Evolutionary conservation across 2,888 invertebrate species (phyloP), one percentile per base, ranked within the genome.

Genomic region (Chydorus sphaericus): DNA sequence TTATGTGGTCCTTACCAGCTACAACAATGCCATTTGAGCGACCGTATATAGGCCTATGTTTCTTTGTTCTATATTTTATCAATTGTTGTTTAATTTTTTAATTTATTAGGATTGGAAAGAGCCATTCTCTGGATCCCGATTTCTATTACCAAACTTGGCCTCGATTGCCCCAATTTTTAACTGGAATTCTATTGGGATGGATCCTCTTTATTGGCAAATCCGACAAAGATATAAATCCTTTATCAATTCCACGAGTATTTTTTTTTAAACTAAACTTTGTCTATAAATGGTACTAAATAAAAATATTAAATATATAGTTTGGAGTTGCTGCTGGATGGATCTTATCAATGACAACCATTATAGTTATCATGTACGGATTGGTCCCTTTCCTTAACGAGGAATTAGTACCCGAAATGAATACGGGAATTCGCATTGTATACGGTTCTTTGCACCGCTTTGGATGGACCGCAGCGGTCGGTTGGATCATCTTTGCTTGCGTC

Each of bases 121-220:
- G n/a, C n/a, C n/a, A n/a, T n/a, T n/a, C n/a, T n/a, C n/a, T n/a
- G n/a, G n/a, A 87, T 68, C 85, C 86, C 52, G 80, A 83, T 61
- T 71, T 87, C 7, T 87, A 87, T 67, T 85, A 86, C 69, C 87
- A 87, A 64, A 87, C 87, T 10, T 87, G 87, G 86, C 77, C 84
- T 59, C 75, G 87, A 63, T 80, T 85, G 26, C 85, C 85, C 10
- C 82, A 86, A 11, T 87, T 86, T 68, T 77, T 87, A 65, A 73
- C 86, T 53, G 87, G 86, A 58, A 85, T 86, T 76, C 71, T 79
- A 33, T 77, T 82, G 6, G 87, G 85, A 1, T 85, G 83, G 73
- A 75, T 80, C 57, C 69, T 86, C 31, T 81, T 80, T 68, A 79
- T 75, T 65, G 77, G 80, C 3, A 60, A 79, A 59, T 18, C 39